These are phyloP conservation scores for Taurulus bubalis DNA, from an alignment of 2,113 vertebrate species.

Conservation along the genomic window DNA sequence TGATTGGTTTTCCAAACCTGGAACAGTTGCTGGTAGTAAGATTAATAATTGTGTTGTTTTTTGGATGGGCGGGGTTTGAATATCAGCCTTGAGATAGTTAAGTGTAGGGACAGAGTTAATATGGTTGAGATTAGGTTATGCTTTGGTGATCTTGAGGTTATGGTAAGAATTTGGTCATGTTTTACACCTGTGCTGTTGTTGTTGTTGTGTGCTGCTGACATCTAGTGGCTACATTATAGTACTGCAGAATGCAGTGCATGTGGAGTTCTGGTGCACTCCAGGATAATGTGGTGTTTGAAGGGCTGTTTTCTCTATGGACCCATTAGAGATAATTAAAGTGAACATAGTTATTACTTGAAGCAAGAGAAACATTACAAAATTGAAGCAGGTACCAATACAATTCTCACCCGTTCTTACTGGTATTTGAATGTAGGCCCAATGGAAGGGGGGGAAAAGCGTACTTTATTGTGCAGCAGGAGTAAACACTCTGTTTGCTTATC, in stretches of 20 bases:
- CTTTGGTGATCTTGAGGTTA: not conserved
- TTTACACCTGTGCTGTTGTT: not conserved
- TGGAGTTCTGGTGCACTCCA: not conserved
- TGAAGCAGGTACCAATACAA: not conserved
- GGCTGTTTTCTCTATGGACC: not conserved
- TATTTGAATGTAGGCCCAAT: not conserved
- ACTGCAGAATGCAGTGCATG: not conserved
- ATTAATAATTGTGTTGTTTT: not conserved
- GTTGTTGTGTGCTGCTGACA: conserved; percentile 24
- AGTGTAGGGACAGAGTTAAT: no score
- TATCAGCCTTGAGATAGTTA: not conserved
- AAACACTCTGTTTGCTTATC: not conserved
- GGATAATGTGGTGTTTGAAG: not conserved
- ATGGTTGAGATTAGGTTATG: not conserved
- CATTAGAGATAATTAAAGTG: not conserved
- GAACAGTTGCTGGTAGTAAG: no score
- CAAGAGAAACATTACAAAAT: not conserved
- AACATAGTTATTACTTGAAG: not conserved
- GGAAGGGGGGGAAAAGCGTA: not conserved
- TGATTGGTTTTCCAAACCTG: not conserved
- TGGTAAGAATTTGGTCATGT: not conserved
- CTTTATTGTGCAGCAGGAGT: not conserved
- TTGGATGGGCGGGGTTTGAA: not conserved
- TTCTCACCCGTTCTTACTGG: not conserved
- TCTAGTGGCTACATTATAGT: not conserved